A percentile compares a stretch with the other conserved stretches of the same genome.
phyloP scores from a whole-genome alignment of 2,797 vertebrate species.

The Chromobotia macracanthus region DNA sequence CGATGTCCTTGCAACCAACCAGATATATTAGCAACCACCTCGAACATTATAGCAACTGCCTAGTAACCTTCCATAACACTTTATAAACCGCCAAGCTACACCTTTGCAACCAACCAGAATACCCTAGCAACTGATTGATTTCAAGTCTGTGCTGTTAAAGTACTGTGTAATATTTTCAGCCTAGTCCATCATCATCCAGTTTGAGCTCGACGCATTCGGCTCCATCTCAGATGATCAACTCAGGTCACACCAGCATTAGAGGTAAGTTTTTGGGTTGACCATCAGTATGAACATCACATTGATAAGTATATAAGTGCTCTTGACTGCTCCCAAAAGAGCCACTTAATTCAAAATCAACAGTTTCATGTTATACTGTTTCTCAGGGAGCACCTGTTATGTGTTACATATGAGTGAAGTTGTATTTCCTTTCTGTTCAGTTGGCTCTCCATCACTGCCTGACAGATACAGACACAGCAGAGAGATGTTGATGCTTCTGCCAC shows the following conservation, averaged over 20 bases:
- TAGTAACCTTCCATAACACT: not conserved
- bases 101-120: not conserved
- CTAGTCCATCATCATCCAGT: slow-evolving; percentile 97
- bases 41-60: not conserved
- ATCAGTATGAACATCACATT: not conserved
- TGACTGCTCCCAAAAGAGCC: too few species aligned
- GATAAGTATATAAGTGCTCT: not conserved
- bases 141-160: not conserved
- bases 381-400: too few species aligned
- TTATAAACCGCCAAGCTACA: too few species aligned
- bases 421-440: slow-evolving; percentile 69
- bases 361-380: not conserved
- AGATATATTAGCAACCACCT: not conserved
- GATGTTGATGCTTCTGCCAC: slow-evolving; percentile 92
- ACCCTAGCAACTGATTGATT: not conserved
- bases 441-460: slow-evolving; percentile 97
- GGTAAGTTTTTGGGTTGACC: slow-evolving; percentile 71
- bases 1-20: not conserved
- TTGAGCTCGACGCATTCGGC: slow-evolving; percentile 98
- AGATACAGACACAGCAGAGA: slow-evolving; percentile 96
- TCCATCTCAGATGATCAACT: slow-evolving; percentile 97
- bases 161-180: slow-evolving; percentile 74
- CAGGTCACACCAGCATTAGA: slow-evolving; percentile 94
- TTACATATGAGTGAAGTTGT: not conserved
- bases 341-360: not conserved